Conservation (phyloP, 2,113 vertebrate species). For the Hippocampus mohnikei region DNA sequence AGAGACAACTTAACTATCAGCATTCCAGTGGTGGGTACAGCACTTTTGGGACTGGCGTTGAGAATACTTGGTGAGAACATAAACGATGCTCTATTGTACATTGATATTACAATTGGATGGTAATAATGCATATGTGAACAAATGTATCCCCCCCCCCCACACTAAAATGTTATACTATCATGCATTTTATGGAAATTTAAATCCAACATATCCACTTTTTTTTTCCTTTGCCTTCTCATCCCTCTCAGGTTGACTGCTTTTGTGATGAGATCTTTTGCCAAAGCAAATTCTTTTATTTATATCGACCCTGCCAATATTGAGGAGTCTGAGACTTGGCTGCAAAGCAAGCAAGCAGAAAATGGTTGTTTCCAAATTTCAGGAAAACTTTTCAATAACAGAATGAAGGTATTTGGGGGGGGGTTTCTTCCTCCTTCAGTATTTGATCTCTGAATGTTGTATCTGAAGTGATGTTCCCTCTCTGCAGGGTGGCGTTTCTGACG, state of each 20-base stretch:
- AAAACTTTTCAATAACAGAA: slow-evolving; percentile 73
- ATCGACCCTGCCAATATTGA: slow-evolving; percentile 54
- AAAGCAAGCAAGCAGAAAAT: slow-evolving; percentile 54
- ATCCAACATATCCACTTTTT: neutral
- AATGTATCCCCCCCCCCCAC: too few relatives aligned
- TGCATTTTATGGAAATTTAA: neutral
- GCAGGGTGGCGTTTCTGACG: slow-evolving; percentile 79
- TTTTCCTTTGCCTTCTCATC: neutral
- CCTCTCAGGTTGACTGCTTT: slow-evolving; percentile 80
- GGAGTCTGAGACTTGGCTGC: slow-evolving; percentile 65
- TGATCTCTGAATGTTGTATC: neutral
- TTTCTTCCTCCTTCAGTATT: neutral
- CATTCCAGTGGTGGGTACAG: slow-evolving; percentile 77
- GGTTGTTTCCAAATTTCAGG: slow-evolving; percentile 78
- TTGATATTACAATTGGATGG: neutral
- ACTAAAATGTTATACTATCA: neutral
- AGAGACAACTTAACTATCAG: slow-evolving; percentile 83
- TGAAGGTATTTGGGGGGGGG: slow-evolving; percentile 66
- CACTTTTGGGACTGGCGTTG: slow-evolving; percentile 76
- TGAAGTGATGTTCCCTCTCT: neutral
- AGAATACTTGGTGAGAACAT: slow-evolving; percentile 83
- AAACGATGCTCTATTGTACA: neutral
- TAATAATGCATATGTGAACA: too few relatives aligned
- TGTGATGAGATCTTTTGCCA: slow-evolving; percentile 71
- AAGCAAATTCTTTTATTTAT: slow-evolving; percentile 66